These are phyloP conservation scores for Urechis unicinctus DNA, from an alignment of 2,888 invertebrate genomes.

Conservation along the genomic window DNA sequence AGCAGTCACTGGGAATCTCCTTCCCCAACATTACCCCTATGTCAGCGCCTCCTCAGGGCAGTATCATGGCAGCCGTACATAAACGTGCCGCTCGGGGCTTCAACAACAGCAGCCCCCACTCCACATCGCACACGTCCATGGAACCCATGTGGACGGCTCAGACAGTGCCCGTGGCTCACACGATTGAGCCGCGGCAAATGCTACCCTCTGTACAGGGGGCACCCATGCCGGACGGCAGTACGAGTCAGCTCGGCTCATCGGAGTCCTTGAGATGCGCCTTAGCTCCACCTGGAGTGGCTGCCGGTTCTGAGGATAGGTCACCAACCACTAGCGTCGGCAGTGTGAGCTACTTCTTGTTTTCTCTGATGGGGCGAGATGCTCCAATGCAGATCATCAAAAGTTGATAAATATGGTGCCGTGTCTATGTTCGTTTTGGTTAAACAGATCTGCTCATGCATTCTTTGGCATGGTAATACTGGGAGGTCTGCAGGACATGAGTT, in stretches of 20 bases:
- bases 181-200: neutral
- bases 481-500: too few species aligned
- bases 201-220: neutral
- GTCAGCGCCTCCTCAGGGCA: slow-evolving; percentile 16
- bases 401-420: too few species aligned
- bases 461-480: too few species aligned
- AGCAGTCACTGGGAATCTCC: neutral
- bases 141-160: slow-evolving; percentile 22
- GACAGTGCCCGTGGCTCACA: slow-evolving; percentile 2
- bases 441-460: too few species aligned
- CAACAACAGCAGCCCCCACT: neutral
- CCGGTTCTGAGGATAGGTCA: too few species aligned
- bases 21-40: neutral
- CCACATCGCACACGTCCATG: neutral
- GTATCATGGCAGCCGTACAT: slow-evolving; percentile 25
- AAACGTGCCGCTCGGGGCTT: neutral
- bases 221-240: neutral
- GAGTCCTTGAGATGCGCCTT: too few species aligned
- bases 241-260: slow-evolving; percentile 24
- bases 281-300: too few species aligned
- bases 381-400: too few species aligned
- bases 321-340: too few species aligned
- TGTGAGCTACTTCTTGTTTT: too few species aligned
- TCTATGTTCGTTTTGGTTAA: too few species aligned
- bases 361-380: too few species aligned